Conservation (phyloP, 23 tunicate species). For the Trididemnum miniatum region DNA sequence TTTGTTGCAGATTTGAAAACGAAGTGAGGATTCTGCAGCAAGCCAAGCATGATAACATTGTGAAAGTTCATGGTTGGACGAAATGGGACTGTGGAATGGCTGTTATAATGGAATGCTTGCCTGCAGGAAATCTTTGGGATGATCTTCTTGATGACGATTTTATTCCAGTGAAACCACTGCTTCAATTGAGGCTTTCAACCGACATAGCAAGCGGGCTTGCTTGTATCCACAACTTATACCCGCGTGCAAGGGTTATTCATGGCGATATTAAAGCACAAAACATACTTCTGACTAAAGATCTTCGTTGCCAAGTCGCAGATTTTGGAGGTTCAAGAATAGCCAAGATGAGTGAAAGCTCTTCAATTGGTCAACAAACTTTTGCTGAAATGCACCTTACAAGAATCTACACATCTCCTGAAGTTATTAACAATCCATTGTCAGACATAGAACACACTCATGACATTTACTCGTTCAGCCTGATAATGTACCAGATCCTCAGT, state of each 20-base stretch:
- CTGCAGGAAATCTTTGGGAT: background rate
- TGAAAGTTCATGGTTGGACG: background rate
- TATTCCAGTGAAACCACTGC: background rate
- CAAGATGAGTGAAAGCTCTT: background rate
- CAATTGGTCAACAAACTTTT: background rate
- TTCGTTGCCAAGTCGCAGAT: background rate
- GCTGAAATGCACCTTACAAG: too few relatives aligned
- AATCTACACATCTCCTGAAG: background rate
- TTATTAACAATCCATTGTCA: background rate
- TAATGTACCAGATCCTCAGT: background rate
- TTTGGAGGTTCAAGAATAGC: background rate
- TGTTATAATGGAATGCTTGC: background rate
- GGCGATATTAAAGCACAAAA: background rate
- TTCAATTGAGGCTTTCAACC: background rate
- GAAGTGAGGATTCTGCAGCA: background rate
- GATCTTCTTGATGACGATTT: background rate
- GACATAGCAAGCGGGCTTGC: background rate
- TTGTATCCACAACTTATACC: background rate
- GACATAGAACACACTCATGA: background rate
- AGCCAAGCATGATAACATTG: background rate
- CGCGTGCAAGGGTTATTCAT: background rate
- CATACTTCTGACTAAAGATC: background rate
- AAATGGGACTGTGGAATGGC: background rate
- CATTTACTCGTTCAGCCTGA: background rate
- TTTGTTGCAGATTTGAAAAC: background rate